Base-by-base conservation (phyloP, 2,888 invertebrate genomes). In the Marasmarcha lunaedactyla region DNA sequence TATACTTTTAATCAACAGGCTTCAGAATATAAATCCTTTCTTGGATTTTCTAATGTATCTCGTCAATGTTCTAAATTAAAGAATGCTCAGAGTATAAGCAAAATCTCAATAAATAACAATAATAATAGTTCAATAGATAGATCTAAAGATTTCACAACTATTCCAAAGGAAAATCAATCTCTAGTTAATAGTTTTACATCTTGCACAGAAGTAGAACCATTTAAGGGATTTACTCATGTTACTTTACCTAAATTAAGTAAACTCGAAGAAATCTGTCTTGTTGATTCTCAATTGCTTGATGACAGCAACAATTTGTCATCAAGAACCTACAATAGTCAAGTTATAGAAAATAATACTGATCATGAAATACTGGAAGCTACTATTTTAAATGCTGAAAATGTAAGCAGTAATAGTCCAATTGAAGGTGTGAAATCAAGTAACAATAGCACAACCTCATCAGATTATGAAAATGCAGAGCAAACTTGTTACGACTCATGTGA, bases 401-500 rank as follows among this genome's bases (percentile, higher is more conserved):
- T 25, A 25, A 25, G 30, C 4, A 30, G 30, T 9, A 9, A 30
- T 7, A 30, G 30, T 30, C 2, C 9, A n/a, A 11, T 30, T 10
- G n/a, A 3, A 30, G 10, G 30, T 25, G 5, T 7, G 4, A 30
- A 30, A 20, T 20, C 20, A 20, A 5, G 4, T 20, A 20, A 20
- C 7, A 7, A 20, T 3, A 20, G 20, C 7, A 7, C 20, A 20
- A 20, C 7, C 20, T 20, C 20, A 5, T 20, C 20, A 20, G 20
- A 20, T 7, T 20, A 20, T 20, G 20, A 20, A 20, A 20, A 20
- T 20, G 20, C 20, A 3, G 20, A 20, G 7, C 20, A 20, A 7
- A 20, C 20, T 30, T n/a, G 11, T 30, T 30, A 30, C 66, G 68
- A 76, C 43, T 74, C 76, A 42, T 79, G 78, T 48, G 55, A 62